These are phyloP conservation scores for Mythimna pallens DNA, from an alignment of 2,888 invertebrate genomes.

Conservation along the genomic window DNA sequence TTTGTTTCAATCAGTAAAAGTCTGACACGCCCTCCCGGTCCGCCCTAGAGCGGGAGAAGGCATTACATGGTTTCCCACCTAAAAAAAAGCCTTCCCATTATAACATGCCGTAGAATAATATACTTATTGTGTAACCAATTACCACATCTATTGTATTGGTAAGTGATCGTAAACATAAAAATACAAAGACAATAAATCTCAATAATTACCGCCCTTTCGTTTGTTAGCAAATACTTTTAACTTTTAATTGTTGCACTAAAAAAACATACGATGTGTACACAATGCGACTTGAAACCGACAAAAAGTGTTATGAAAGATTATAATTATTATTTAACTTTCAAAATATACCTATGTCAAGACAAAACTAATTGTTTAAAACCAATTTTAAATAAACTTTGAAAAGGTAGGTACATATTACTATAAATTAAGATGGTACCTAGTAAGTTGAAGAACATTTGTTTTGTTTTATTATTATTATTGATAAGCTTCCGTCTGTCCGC, in stretches of 20 bases:
- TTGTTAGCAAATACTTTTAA: conserved; percentile 29
- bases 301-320: conserved; percentile 29
- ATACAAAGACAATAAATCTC: conserved; percentile 20
- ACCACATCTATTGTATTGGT: conserved; percentile 17
- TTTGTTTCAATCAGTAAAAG: too few species aligned
- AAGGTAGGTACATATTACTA: conserved; percentile 20
- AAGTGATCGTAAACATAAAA: conserved; percentile 20
- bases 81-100: neutral
- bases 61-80: too few species aligned
- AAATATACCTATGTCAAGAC: conserved; percentile 30
- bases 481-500: too few species aligned
- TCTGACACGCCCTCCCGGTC: too few species aligned
- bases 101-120: neutral
- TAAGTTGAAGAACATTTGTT: neutral
- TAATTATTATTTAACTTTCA: conserved; percentile 26
- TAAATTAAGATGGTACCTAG: conserved; percentile 6
- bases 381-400: conserved; percentile 19
- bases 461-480: too few species aligned
- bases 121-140: conserved; percentile 12
- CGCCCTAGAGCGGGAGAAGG: too few species aligned
- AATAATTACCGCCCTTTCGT: conserved; percentile 48
- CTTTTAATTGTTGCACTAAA: conserved; percentile 37
- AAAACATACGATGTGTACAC: conserved; percentile 18
- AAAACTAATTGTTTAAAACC: conserved; percentile 32
- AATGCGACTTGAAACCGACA: conserved; percentile 7